Conservation (phyloP, 2,797 vertebrate genomes). For the Acipenser oxyrinchus region DNA sequence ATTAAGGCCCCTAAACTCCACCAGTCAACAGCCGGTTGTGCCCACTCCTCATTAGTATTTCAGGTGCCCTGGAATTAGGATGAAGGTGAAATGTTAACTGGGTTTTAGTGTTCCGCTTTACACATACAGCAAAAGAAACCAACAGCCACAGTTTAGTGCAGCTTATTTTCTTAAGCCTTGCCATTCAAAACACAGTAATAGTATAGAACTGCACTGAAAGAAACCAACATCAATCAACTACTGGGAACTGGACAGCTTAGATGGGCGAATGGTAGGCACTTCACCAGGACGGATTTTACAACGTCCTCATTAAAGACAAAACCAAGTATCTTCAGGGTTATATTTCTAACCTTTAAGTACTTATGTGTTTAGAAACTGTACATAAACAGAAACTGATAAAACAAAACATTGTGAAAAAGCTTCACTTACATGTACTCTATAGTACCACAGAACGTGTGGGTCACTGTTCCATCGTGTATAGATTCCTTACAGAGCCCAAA, state of each 20-base stretch:
- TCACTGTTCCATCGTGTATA: slow-evolving; percentile 96
- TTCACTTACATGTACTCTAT: slow-evolving; percentile 95
- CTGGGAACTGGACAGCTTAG: neutral
- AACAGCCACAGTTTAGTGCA: neutral
- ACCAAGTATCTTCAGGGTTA: no score
- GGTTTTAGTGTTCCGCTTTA: neutral
- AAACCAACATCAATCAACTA: neutral
- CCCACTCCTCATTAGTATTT: slow-evolving; percentile 96
- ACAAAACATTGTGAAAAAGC: neutral
- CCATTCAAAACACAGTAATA: slow-evolving; percentile 44
- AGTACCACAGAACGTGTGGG: slow-evolving; percentile 97
- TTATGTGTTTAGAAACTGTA: no score
- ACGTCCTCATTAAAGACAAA: no score
- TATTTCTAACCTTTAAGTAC: no score
- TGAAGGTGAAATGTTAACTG: neutral
- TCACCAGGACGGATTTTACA: no score
- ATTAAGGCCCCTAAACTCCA: slow-evolving; percentile 98
- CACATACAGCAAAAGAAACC: neutral
- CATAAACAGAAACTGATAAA: no score
- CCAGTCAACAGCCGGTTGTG: slow-evolving; percentile 98
- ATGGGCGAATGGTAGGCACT: neutral
- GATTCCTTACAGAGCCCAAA: slow-evolving; percentile 97
- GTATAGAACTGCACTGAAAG: neutral
- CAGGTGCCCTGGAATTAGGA: slow-evolving; percentile 76
- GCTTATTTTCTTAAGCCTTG: slow-evolving; percentile 11